Evolutionary conservation across 1,140 invertebrate species (phyloP), one percentile per base, ranked within the genome.

Genomic region (Lordiphosa collinella): DNA sequence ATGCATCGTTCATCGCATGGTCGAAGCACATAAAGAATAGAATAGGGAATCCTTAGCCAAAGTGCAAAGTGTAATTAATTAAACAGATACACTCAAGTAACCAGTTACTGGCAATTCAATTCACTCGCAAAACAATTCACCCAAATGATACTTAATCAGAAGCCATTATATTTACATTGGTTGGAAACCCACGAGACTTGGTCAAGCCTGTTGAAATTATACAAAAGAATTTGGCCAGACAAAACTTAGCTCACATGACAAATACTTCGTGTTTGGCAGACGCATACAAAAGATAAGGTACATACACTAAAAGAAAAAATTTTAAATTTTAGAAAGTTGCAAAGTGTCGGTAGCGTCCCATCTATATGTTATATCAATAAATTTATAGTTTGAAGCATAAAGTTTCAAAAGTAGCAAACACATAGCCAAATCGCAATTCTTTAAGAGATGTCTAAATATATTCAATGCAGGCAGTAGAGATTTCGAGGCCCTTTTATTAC

Each of bases 81-180:
- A 63, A 12, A 57, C 34, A 35, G 18, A 37, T 41, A 37, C 40
- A 10, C 9, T 62, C n/a, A 16, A 40, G 37, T 51, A 29, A 38
- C 41, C 14, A 29, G 37, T 12, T 36, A 37, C 11, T 36, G 2
- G 14, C n/a, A 9, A 1, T 44, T 44, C 41, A 44, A 44, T 44
- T 44, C 11, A 29, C 25, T 29, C 7, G 8, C 25, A 7, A 44
- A 10, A 25, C 22, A 44, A 31, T 12, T n/a, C 11, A 31, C 10
- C 29, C 32, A 41, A 63, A 63, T 62, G 53, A 7, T 29, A 37
- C 57, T 50, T 50, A 68, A 68, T 68, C 60, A 58, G 44, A 16
- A 14, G 46, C 10, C 64, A 65, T 70, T 76, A 47, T 65, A 70
- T 75, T 76, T 76, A 66, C 72, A 70, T 75, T 80, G 47, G 58